Percentiles rank a stretch among this genome's conserved stretches.
phyloP scores from a whole-genome alignment of 2,113 vertebrate species.

The Pygoscelis antarcticus region DNA sequence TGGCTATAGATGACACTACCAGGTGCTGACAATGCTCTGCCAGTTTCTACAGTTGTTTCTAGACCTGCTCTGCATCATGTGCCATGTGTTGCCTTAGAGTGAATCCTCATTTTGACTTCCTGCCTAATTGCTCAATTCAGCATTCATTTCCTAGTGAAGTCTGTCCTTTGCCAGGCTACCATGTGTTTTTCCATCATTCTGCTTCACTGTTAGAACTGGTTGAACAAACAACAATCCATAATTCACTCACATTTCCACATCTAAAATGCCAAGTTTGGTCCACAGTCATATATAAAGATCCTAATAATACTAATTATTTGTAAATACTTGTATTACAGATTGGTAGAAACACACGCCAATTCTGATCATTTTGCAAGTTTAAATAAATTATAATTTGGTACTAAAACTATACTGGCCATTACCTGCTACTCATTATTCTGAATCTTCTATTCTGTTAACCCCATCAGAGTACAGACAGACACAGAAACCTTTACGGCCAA shows the following conservation, averaged over 20 bases:
- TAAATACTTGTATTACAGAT: background rate
- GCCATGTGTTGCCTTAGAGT: background rate
- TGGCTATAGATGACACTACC: background rate
- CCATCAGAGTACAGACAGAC: background rate
- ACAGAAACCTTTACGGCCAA: background rate
- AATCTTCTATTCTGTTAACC: background rate
- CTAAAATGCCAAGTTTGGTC: background rate
- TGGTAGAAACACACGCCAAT: background rate
- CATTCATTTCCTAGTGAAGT: background rate
- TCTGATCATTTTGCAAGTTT: background rate
- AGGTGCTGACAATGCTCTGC: background rate
- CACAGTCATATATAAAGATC: background rate
- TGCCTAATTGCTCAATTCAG: conserved; percentile 25
- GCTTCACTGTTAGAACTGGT: background rate
- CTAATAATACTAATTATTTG: background rate
- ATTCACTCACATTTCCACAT: background rate
- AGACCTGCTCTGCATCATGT: background rate
- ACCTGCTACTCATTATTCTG: background rate
- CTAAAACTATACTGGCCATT: background rate
- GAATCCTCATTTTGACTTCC: background rate
- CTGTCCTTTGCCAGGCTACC: conserved; percentile 1
- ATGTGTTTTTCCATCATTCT: background rate
- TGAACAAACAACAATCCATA: background rate
- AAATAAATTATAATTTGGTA: background rate
- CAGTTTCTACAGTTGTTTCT: conserved; percentile 8